phyloP scores from a whole-genome alignment of 1,140 invertebrate genomes.

The Megathymus violae region DNA sequence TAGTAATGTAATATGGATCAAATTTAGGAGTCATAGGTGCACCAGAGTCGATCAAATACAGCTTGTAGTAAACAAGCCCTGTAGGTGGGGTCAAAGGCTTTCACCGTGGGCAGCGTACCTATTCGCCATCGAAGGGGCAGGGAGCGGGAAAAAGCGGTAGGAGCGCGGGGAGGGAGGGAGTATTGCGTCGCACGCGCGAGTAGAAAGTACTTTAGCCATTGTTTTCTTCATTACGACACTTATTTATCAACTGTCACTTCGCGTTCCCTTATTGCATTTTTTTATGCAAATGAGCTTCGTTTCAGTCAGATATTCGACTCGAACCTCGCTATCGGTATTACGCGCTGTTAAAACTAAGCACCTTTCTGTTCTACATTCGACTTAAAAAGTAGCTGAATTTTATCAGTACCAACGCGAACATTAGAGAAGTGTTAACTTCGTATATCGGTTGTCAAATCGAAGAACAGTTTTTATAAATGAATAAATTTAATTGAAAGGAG shows the following conservation, averaged over 20 bases:
- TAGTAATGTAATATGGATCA: conserved; percentile 7
- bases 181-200: conserved; percentile 62
- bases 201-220: conserved; percentile 75
- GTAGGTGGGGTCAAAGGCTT: conserved; percentile 74
- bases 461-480: no score
- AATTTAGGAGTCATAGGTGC: conserved; percentile 26
- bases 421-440: no score
- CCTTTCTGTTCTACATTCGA: neutral
- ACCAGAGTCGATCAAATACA: conserved; percentile 52
- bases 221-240: conserved; percentile 79
- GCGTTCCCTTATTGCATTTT: conserved; percentile 67
- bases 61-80: conserved; percentile 58
- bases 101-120: conserved; percentile 62
- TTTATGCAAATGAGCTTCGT: conserved; percentile 65
- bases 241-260: conserved; percentile 71
- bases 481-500: no score
- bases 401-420: no score
- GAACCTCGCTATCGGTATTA: conserved; percentile 25
- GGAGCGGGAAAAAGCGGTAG: no score
- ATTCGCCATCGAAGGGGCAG: no score
- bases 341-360: conserved; percentile 21
- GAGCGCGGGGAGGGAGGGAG: conserved; percentile 48
- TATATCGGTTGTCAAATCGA: no score
- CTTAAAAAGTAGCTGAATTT: no score
- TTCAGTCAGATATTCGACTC: conserved; percentile 36